Evolutionary conservation across 92 coral and sea anemone species (phyloP), one percentile per base, ranked within the genome.

Genomic region (Porites lobata): DNA sequence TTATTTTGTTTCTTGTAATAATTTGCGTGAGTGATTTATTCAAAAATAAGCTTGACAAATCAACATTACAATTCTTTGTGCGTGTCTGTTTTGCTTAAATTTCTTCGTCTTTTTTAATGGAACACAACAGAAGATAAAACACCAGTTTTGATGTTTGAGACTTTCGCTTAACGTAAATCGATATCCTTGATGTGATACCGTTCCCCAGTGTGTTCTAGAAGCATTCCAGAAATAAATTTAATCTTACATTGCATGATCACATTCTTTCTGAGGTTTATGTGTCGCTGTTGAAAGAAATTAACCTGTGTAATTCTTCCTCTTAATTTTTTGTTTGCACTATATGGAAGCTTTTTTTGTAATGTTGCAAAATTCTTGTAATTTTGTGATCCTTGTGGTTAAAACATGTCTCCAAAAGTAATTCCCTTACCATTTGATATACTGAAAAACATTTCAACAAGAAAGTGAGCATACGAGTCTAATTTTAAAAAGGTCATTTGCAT

Each of bases 141-240:
- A 65, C 64, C 21, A 29, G 21, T 6, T 59, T 71, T 51, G 22
- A 58, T n/a, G 59, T 38, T 50, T 72, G 3, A 15, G 8, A 15
- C 58, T 82, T 54, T 6, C 69, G 52, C 32, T 59, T 14, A 50
- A 17, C 52, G 87, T 74, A 74, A 73, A 74, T 62, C 29, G 52
- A 84, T 62, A 75, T 50, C 80, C 7, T 43, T 67, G 56, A 50
- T 52, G 72, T 84, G 51, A 3, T 56, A 51, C 62, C 56, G 43
- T 20, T 79, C 75, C 62, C 63, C 52, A 6, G 13, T 19, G 50
- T 63, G 64, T 72, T 84, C 87, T 74, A 84, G 80, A 84, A 84
- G 64, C 81, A 84, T 84, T 84, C 87, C 87, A 32, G 10, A 59
- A 59, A 72, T 83, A 50, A 56, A 62, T 72, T 17, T 11, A 58